phyloP scores from a whole-genome alignment of 2,113 vertebrate species.

The Dissostichus mawsoni region DNA sequence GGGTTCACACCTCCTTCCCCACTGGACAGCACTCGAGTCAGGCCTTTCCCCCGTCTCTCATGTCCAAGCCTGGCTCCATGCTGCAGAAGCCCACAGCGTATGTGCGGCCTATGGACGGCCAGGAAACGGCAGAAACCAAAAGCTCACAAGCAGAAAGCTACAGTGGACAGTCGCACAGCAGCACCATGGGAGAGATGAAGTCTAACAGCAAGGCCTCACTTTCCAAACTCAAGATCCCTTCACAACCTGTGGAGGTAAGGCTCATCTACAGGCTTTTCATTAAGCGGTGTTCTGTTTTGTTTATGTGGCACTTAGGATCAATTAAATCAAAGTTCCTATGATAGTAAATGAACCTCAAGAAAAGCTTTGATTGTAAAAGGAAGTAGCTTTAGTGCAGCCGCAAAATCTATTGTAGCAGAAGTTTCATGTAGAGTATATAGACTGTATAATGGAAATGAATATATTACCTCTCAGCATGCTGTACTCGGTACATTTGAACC shows the following conservation, averaged over 20 bases:
- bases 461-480: conserved; percentile 15
- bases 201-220: conserved; percentile 94
- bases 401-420: background rate
- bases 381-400: no score
- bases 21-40: conserved; percentile 93
- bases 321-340: background rate
- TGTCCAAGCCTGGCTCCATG: conserved; percentile 96
- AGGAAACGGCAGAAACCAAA: conserved; percentile 96
- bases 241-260: conserved; percentile 93
- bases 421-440: background rate
- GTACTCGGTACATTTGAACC: conserved; percentile 19
- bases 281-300: background rate
- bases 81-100: conserved; percentile 98
- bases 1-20: conserved; percentile 90
- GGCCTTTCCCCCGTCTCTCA: conserved; percentile 95
- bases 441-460: background rate
- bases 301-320: background rate
- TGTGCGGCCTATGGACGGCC: conserved; percentile 98
- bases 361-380: no score
- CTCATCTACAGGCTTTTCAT: background rate
- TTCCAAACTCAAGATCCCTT: conserved; percentile 98
- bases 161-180: conserved; percentile 89
- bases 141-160: conserved; percentile 91
- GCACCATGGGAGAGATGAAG: conserved; percentile 92
- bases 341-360: no score